Conservation (phyloP, 2,113 vertebrate genomes). For the Solenodon paradoxus region DNA sequence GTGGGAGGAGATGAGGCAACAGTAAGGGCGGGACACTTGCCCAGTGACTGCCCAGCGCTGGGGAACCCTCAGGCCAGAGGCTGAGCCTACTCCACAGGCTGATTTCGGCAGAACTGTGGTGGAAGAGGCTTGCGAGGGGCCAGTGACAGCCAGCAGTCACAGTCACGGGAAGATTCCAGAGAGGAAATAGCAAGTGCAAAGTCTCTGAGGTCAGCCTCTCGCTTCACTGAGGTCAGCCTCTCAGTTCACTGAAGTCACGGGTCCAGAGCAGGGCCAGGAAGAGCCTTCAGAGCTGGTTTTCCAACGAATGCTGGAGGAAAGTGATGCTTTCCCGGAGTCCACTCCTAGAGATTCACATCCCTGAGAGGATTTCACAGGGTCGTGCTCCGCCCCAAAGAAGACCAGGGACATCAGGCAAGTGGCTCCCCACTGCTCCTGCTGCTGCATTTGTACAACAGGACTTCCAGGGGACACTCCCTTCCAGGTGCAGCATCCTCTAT, state of each 20-base stretch:
- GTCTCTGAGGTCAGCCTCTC: not conserved
- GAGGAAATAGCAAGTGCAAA: not conserved
- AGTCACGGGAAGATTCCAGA: not conserved
- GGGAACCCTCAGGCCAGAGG: not conserved
- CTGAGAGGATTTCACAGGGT: not conserved
- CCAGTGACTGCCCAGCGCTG: not conserved
- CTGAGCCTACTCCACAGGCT: not conserved
- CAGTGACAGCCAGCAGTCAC: not conserved
- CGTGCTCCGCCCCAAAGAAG: not conserved
- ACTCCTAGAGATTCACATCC: not conserved
- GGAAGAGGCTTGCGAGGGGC: not conserved
- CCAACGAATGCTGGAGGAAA: not conserved
- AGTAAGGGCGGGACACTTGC: not conserved
- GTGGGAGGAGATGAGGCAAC: not conserved
- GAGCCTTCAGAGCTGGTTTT: not conserved
- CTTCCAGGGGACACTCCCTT: not conserved
- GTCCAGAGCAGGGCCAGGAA: slow-evolving; percentile 1
- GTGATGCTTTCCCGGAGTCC: not conserved
- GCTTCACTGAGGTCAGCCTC: not conserved
- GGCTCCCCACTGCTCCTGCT: accelerated
- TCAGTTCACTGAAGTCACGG: not conserved
- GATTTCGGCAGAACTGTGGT: not conserved
- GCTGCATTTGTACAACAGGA: not conserved
- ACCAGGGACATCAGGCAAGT: not conserved
- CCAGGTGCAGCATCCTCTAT: not conserved